phyloP scores from a whole-genome alignment of 2,888 invertebrate genomes.

The Drosophila koepferae region DNA sequence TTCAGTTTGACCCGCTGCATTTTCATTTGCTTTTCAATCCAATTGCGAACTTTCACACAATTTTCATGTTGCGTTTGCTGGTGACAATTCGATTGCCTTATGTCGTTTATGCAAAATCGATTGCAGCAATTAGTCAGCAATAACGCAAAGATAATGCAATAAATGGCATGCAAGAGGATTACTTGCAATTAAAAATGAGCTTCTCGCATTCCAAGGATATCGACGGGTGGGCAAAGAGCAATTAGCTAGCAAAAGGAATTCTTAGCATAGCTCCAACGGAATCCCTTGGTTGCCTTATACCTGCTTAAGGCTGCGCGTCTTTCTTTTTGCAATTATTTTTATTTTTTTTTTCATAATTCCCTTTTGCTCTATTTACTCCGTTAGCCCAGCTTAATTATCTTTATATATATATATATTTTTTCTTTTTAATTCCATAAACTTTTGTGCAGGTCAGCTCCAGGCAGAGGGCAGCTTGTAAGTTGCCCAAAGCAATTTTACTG shows the following conservation, averaged over 20 bases:
- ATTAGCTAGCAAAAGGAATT: constrained; percentile 32
- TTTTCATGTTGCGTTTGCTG: constrained; percentile 45
- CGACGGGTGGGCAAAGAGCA: constrained; percentile 14
- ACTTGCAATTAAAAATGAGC: constrained; percentile 16
- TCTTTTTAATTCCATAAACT: constrained; percentile 46
- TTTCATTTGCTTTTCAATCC: constrained; percentile 47
- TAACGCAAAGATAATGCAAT: constrained; percentile 23
- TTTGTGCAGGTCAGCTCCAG: constrained; percentile 16
- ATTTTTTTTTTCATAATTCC: constrained; percentile 15
- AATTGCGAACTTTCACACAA: constrained; percentile 66
- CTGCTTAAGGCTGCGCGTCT: constrained; percentile 7
- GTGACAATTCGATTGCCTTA: constrained; percentile 48
- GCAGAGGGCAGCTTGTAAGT: constrained; percentile 2
- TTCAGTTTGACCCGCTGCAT: constrained; percentile 43
- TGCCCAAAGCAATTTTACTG: constrained; percentile 9
- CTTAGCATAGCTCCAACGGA: not conserved
- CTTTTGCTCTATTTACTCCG: constrained; percentile 15
- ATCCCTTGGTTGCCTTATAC: constrained; percentile 8
- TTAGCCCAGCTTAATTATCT: constrained; percentile 59
- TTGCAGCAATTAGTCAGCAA: constrained; percentile 46
- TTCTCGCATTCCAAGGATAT: not conserved
- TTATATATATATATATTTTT: constrained; percentile 34
- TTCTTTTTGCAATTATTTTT: not conserved
- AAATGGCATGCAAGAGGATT: constrained; percentile 14
- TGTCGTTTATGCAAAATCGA: constrained; percentile 66